These are phyloP conservation scores for Gymnogyps californianus DNA, from an alignment of 2,113 vertebrate species.

Conservation along the genomic window DNA sequence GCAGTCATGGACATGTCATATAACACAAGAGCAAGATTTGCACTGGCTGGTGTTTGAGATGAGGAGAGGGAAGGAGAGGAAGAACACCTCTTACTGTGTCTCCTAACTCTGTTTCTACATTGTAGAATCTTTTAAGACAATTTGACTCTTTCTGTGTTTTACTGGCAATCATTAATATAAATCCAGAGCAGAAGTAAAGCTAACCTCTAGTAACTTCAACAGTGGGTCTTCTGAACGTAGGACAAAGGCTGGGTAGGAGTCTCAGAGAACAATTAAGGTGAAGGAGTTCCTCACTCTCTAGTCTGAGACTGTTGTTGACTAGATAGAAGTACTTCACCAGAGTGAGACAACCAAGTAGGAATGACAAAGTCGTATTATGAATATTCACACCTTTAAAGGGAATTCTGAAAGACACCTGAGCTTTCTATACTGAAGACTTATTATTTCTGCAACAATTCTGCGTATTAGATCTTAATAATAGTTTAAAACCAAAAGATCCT, in stretches of 20 bases:
- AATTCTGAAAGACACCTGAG: neutral
- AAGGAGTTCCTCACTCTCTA: neutral
- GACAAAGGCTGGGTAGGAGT: neutral
- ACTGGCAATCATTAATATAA: neutral
- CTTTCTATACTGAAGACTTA: neutral
- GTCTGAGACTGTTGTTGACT: rapidly evolving
- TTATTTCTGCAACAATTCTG: neutral
- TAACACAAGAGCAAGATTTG: neutral
- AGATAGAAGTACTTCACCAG: neutral
- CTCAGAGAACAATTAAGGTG: neutral
- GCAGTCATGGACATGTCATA: neutral
- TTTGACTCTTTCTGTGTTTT: neutral
- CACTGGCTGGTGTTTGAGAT: neutral
- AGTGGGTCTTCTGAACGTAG: neutral
- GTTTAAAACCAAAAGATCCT: neutral
- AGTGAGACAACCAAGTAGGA: neutral
- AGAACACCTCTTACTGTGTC: neutral
- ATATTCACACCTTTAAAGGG: neutral
- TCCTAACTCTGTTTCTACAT: neutral
- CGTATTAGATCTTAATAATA: neutral
- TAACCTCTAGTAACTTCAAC: neutral
- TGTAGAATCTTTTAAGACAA: neutral
- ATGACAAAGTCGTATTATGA: neutral
- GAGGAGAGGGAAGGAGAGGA: neutral
- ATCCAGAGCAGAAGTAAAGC: neutral